These are phyloP conservation scores for Lasiurus cinereus DNA, from an alignment of 2,113 vertebrate genomes.

Conservation along the genomic window DNA sequence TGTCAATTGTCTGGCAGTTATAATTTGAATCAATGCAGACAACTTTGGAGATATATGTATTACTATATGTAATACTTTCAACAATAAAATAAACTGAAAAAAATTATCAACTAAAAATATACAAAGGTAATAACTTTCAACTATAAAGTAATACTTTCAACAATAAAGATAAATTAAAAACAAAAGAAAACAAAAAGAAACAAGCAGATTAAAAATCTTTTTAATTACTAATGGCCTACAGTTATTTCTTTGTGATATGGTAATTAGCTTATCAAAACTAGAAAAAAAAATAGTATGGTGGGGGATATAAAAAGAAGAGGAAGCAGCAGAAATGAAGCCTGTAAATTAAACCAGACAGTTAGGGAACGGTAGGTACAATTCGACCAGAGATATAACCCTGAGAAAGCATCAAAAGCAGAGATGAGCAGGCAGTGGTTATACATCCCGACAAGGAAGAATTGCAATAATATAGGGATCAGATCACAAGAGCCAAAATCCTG, in stretches of 20 bases:
- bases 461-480: not conserved
- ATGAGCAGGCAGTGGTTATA: not conserved
- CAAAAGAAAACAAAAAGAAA: not conserved
- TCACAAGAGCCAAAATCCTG: not conserved
- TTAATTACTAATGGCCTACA: not conserved
- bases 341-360: not conserved
- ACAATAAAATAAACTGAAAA: too few species aligned
- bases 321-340: conserved; percentile 35
- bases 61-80: too few species aligned
- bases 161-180: too few species aligned
- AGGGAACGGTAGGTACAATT: not conserved
- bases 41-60: not conserved
- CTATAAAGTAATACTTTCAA: too few species aligned
- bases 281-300: not conserved
- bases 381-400: not conserved
- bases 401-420: not conserved
- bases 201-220: conserved; percentile 5
- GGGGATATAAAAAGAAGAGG: not conserved
- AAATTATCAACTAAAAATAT: too few species aligned
- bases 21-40: not conserved
- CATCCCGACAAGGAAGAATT: not conserved
- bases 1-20: not conserved
- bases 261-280: not conserved
- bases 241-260: not conserved
- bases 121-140: too few species aligned